These are phyloP conservation scores for Bos taurus DNA, from an alignment of 2,113 vertebrate species.

Conservation along the genomic window DNA sequence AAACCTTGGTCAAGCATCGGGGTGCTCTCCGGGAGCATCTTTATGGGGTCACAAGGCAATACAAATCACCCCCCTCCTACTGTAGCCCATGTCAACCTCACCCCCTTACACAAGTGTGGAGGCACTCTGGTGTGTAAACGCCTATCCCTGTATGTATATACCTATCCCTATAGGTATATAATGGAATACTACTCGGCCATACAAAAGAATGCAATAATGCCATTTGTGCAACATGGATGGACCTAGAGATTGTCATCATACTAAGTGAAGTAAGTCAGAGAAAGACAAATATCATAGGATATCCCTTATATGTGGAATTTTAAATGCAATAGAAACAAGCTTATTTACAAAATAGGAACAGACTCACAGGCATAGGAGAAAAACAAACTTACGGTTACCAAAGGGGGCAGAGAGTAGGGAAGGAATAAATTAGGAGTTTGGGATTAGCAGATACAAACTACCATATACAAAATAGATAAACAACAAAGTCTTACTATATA, in stretches of 20 bases:
- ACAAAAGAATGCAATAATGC: background rate
- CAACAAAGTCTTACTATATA: background rate
- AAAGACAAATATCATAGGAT: background rate
- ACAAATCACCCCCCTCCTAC: background rate
- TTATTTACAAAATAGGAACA: background rate
- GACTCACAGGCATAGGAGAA: background rate
- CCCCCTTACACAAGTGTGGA: background rate
- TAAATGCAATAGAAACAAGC: background rate
- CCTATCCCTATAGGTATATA: background rate
- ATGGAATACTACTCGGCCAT: background rate
- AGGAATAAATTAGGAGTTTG: background rate
- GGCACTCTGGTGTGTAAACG: accelerated
- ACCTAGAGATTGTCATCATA: background rate
- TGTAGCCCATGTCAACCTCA: background rate
- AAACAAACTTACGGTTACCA: background rate
- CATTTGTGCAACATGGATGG: background rate
- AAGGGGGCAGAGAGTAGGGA: accelerated
- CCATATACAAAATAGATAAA: background rate
- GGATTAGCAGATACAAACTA: background rate
- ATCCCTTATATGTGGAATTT: background rate
- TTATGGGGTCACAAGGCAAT: background rate
- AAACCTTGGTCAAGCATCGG: too few relatives aligned
- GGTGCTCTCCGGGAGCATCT: background rate
- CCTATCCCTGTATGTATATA: background rate
- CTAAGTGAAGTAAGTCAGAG: background rate